A percentile compares a stretch with the other conserved stretches of the same genome.
Evolutionary conservation across 2,113 vertebrate genomes (phyloP).

Genomic region (Dromiciops gliroides): DNA sequence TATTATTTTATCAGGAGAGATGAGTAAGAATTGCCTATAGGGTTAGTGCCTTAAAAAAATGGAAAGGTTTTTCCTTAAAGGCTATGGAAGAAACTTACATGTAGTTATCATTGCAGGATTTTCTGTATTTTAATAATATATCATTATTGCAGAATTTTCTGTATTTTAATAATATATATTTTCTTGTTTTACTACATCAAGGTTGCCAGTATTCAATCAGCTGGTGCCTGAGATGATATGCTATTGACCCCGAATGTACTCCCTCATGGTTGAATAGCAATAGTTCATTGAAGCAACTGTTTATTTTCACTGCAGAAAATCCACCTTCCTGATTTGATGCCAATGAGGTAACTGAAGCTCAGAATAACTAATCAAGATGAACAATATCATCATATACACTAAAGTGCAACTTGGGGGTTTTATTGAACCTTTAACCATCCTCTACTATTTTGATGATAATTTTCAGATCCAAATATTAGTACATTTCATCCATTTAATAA

Average conservation of each 20-base stretch:
- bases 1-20: constrained; percentile 26
- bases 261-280: constrained; percentile 13
- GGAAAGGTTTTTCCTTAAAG: constrained; percentile 20
- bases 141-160: not conserved
- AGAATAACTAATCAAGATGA: constrained; percentile 1
- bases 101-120: not conserved
- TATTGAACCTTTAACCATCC: constrained; percentile 19
- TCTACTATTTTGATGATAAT: not conserved
- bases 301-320: constrained; percentile 46
- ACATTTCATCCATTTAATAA: constrained; percentile 1
- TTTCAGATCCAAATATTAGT: not conserved
- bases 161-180: constrained; percentile 42
- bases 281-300: constrained; percentile 31
- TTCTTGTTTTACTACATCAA: not conserved
- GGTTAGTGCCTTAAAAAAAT: constrained; percentile 27
- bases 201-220: not conserved
- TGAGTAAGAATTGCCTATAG: not conserved
- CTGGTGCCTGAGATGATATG: constrained; percentile 34
- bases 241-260: not conserved
- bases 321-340: constrained; percentile 8
- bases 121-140: constrained; percentile 39
- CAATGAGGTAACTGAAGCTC: constrained; percentile 24
- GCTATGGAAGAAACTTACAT: not conserved
- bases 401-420: not conserved
- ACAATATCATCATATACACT: not conserved